Evolutionary conservation across 2,888 invertebrate species (phyloP).

Genomic region (Eupeodes luniger): DNA sequence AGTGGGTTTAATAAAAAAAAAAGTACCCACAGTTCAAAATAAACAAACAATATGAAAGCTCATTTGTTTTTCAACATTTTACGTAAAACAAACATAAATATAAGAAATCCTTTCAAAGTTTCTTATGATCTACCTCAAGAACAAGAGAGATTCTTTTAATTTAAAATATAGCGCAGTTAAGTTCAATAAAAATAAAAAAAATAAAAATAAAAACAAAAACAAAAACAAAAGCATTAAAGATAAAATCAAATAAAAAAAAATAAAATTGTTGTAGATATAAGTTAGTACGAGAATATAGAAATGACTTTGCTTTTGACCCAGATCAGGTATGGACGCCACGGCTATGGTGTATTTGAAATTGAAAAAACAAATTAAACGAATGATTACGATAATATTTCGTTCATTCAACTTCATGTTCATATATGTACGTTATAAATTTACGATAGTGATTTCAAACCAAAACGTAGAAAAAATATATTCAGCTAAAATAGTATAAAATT

Average conservation of each 20-base stretch:
- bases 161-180: background rate
- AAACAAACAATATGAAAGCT: background rate
- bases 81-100: background rate
- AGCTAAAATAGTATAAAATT: too few relatives aligned
- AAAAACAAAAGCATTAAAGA: too few relatives aligned
- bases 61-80: constrained; percentile 10
- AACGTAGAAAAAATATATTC: background rate
- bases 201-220: constrained; percentile 12
- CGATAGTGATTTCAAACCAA: background rate
- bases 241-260: too few relatives aligned
- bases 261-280: background rate
- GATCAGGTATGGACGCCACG: constrained; percentile 38
- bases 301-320: constrained; percentile 59
- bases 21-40: background rate
- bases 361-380: constrained; percentile 24
- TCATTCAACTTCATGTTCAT: constrained; percentile 49
- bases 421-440: background rate
- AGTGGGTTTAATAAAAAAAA: background rate
- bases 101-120: background rate
- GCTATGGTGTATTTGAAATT: background rate
- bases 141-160: background rate
- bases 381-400: constrained; percentile 45
- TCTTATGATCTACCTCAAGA: background rate
- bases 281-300: background rate
- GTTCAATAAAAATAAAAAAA: background rate